A percentile compares a stretch with the other conserved stretches of the same genome.
Conservation (phyloP, 2,113 vertebrate species). For the Varanus komodoensis region DNA sequence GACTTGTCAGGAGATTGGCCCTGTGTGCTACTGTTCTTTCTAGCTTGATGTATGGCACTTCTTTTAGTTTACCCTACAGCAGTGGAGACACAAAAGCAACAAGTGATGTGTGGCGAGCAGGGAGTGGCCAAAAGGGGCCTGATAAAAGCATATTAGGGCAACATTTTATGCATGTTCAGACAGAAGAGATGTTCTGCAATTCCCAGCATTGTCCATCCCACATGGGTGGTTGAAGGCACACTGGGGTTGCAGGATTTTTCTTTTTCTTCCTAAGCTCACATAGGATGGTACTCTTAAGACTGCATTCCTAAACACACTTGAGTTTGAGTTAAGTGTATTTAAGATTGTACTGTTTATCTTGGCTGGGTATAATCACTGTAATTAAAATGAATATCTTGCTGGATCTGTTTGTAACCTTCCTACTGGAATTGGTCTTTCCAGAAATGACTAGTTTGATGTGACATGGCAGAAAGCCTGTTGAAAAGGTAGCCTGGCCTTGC, state of each 20-base stretch:
- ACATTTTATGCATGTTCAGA: too few species aligned
- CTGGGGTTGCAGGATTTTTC: too few species aligned
- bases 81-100: neutral
- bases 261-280: too few species aligned
- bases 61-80: neutral
- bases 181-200: too few species aligned
- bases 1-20: neutral
- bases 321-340: neutral
- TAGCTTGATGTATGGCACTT: neutral
- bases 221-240: too few species aligned
- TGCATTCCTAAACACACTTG: neutral
- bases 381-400: neutral
- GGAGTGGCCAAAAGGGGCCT: neutral
- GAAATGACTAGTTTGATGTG: neutral
- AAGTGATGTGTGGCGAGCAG: neutral
- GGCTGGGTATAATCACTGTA: neutral
- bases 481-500: neutral
- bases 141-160: neutral
- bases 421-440: neutral
- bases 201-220: too few species aligned
- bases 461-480: neutral
- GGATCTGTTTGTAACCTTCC: neutral
- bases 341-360: neutral
- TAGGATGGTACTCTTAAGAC: too few species aligned
- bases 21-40: neutral